Evolutionary conservation across 2,113 vertebrate species (phyloP).

Genomic region (Triplophysa rosa): DNA sequence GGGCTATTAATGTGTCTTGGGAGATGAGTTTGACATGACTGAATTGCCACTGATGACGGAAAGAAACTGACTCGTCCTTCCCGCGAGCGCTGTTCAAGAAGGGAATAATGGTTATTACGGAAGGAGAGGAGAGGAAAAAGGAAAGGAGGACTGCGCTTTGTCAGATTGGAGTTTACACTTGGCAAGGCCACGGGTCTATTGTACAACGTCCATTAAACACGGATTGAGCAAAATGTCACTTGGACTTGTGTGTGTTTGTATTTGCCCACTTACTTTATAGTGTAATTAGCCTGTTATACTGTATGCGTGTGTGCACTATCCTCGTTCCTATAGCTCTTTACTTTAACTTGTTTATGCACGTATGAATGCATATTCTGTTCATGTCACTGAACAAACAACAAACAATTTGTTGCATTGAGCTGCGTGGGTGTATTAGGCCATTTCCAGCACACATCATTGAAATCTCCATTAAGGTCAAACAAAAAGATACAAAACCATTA

Average conservation of each 20-base stretch:
- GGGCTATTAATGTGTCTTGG: slow-evolving; percentile 20
- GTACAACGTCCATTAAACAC: background rate
- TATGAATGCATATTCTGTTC: background rate
- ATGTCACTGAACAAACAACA: slow-evolving; percentile 18
- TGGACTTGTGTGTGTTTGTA: background rate
- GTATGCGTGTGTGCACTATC: background rate
- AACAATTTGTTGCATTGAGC: background rate
- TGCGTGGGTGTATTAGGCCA: background rate
- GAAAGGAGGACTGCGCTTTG: background rate
- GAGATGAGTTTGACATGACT: slow-evolving; percentile 14
- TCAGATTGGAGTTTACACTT: background rate
- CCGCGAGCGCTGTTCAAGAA: slow-evolving; percentile 7
- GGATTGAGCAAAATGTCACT: background rate
- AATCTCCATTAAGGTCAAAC: background rate
- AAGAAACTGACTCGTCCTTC: slow-evolving; percentile 33
- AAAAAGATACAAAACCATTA: background rate
- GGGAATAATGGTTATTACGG: background rate
- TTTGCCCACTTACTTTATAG: background rate
- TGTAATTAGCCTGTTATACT: background rate
- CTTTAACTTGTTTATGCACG: background rate
- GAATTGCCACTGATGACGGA: slow-evolving; percentile 9
- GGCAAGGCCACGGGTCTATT: background rate
- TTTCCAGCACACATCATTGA: background rate
- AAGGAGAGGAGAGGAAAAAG: background rate
- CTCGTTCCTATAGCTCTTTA: background rate